phyloP scores from a whole-genome alignment of 2,797 vertebrate genomes.

The Phylloscopus collybita region DNA sequence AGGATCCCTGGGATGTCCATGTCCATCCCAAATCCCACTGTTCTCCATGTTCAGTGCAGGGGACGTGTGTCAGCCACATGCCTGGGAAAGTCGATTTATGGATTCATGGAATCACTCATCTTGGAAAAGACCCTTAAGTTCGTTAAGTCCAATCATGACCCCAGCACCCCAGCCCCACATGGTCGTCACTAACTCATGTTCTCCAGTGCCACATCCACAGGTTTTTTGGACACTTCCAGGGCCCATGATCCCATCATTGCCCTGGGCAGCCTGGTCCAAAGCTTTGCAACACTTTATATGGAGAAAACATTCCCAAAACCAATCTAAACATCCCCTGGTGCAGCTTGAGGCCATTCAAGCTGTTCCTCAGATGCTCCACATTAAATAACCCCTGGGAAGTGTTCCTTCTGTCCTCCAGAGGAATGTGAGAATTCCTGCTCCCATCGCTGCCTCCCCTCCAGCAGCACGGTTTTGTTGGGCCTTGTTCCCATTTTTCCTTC shows the following conservation, averaged over 20 bases:
- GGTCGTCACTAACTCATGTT: background rate
- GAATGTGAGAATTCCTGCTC: background rate
- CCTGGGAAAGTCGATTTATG: background rate
- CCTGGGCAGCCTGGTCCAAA: background rate
- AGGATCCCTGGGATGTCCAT: accelerated
- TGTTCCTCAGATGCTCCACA: background rate
- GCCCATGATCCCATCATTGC: no score
- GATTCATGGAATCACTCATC: background rate
- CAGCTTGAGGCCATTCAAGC: background rate
- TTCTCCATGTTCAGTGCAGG: accelerated
- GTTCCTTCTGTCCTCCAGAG: background rate
- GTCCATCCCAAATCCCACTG: accelerated
- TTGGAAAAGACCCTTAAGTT: background rate
- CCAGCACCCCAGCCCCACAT: background rate
- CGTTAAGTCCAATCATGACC: background rate
- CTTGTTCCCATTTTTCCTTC: background rate
- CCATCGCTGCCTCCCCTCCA: background rate
- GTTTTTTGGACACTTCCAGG: background rate
- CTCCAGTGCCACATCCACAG: background rate
- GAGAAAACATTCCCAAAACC: background rate
- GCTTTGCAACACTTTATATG: background rate
- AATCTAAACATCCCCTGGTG: background rate
- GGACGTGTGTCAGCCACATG: accelerated
- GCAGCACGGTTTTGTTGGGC: accelerated
- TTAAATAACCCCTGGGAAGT: background rate